Percentiles rank a stretch among this genome's conserved stretches.
These are phyloP conservation scores for Eidolon dupreanum DNA, from an alignment of 2,797 vertebrate genomes.

Conservation along the genomic window DNA sequence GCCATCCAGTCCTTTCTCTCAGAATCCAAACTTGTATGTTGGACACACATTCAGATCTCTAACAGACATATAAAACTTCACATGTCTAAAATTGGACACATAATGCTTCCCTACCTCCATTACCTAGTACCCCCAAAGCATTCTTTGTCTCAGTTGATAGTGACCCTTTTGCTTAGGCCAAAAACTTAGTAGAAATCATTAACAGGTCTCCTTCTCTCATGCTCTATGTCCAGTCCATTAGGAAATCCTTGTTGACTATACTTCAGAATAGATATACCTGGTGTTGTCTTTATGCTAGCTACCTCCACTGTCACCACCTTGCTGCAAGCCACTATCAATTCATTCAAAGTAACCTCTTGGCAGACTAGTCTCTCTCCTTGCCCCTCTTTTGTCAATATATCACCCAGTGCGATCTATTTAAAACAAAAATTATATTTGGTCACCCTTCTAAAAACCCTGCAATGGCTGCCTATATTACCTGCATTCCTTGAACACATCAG, in stretches of 20 bases:
- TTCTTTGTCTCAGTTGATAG: not conserved
- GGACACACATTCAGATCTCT: not conserved
- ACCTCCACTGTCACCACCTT: not conserved
- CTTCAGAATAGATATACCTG: not conserved
- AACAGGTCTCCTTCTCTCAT: not conserved
- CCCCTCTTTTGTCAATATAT: not conserved
- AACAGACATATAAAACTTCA: too few relatives aligned
- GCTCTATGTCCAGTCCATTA: not conserved
- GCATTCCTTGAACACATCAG: not conserved
- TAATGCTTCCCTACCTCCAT: rapidly evolving
- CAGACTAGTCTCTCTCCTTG: not conserved
- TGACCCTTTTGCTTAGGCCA: not conserved
- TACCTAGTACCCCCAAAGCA: rapidly evolving
- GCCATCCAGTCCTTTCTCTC: not conserved
- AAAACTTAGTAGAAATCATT: not conserved
- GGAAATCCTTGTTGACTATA: not conserved
- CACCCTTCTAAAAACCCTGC: not conserved
- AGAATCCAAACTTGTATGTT: not conserved
- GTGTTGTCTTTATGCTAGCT: not conserved
- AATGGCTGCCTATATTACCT: not conserved
- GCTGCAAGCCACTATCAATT: not conserved
- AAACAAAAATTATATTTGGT: not conserved
- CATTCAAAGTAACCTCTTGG: not conserved
- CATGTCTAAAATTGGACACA: not conserved
- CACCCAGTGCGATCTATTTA: not conserved